Evolutionary conservation across 2,888 invertebrate genomes (phyloP), one percentile per base, ranked within the genome.

Genomic region (Dryocosmus kuriphilus): DNA sequence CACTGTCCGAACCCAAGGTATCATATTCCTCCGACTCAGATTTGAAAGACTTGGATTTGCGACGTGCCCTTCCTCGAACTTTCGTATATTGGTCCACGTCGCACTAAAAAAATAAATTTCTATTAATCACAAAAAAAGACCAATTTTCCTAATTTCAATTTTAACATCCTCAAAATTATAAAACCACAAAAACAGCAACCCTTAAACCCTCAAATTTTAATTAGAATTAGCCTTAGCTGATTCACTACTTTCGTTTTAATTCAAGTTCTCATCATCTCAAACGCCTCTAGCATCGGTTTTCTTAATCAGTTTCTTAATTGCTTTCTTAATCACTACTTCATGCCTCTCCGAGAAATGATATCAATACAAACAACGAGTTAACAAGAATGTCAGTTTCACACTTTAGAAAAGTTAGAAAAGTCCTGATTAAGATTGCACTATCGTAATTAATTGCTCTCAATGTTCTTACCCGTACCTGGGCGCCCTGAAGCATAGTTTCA

Each of bases 11-110:
- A 79, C 93, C 93, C 35, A 93, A 88, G 60, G 93, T 93, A 85
- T 93, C 93, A 83, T 93, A 93, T 84, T 93, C 93, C 84, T 93
- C 93, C 22, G 93, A 93, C 84, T 93, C 93, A 6, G 93, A 93
- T 84, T 93, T 93, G 80, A 93, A 92, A 5, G 93, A 91, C 85
- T 93, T 93, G 0, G 93, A 92, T 82, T 93, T 93, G 77, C 93
- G 92, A 63, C 92, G 91, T 46, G 92, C 90, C 14, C 92, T 90
- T 80, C 92, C 88, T 57, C 90, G 87, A 51, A 89, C 88, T 83
- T 91, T 91, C 55, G 89, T 89, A 79, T 90, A 90, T 78, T 89
- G 90, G 82, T 90, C 90, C 81, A 88, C 86, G 78, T 90, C 90
- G 82, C 89, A 90, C 90, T 91, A 87, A 80, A 73, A 76, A 76